Evolutionary conservation across 35 echinoderm and acorn worm genomes (phyloP).

Genomic region (Amphiura filiformis): DNA sequence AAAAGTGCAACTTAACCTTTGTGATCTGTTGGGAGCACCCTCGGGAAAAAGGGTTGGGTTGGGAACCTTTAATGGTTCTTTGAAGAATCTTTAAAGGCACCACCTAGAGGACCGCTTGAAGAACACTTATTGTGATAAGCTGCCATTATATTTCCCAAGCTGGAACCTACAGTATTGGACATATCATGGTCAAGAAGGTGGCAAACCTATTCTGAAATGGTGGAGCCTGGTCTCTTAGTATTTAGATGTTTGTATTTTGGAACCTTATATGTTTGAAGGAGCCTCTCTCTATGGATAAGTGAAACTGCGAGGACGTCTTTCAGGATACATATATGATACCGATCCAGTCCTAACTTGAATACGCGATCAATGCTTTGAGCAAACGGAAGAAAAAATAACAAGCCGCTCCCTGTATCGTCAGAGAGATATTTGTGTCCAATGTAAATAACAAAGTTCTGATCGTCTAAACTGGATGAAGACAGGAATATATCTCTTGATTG

Average conservation of each 20-base stretch:
- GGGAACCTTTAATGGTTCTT: background rate
- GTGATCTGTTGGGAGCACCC: background rate
- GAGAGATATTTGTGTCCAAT: background rate
- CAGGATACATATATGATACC: background rate
- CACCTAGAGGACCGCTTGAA: background rate
- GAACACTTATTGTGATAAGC: background rate
- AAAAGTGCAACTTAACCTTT: background rate
- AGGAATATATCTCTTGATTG: background rate
- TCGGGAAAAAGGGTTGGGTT: constrained; percentile 17
- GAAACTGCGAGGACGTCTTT: background rate
- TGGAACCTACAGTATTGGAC: constrained; percentile 19
- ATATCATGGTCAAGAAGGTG: constrained; percentile 16
- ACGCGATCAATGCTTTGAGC: background rate
- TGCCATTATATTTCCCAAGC: background rate
- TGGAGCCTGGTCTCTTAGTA: background rate
- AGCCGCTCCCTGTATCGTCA: background rate
- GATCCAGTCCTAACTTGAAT: background rate
- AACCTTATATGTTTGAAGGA: background rate
- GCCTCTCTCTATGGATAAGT: background rate
- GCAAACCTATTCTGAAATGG: background rate
- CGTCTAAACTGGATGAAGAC: background rate
- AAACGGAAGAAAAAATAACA: background rate
- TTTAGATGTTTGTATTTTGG: background rate
- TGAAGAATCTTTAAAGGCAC: background rate
- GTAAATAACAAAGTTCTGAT: background rate